Evolutionary conservation across 2,113 vertebrate genomes (phyloP), one percentile per base, ranked within the genome.

Genomic region (Carassius carassius): DNA sequence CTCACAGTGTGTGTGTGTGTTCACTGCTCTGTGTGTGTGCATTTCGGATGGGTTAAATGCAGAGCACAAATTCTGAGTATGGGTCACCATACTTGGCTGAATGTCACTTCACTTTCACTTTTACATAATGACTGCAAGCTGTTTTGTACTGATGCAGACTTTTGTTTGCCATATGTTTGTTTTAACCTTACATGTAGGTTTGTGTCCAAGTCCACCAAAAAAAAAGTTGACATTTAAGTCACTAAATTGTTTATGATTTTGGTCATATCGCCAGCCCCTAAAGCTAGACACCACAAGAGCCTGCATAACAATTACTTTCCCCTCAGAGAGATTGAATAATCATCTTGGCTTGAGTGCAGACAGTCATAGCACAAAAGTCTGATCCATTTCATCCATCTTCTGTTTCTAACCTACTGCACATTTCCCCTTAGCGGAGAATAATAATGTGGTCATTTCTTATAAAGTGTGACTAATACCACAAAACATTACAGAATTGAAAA

Each of bases 331-430:
- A 62, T 13, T 58, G 12, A 58, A 62, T 62, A 35, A 62, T 37
- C 10, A 21, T 58, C 32, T 78, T 62, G 54, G 77, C 54, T 78
- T 58, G 8, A 78, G 56, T 37, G 35, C 77, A 37, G 21, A 62
- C 54, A 10, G 41, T 56, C 56, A 78, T 37, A 21, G 37, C 51
- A 77, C 25, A 9, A 19, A 60, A 62, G 56, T 74, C 19, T n/a
- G 32, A 41, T 58, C 77, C 29, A 41, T 62, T 79, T 63, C n/a
- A 79, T 63, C 51, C 29, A 60, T 79, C 56, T 79, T 79, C 77
- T n/a, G 77, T 62, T 79, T 79, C 51, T 11, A 62, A n/a, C 29
- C 77, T 32, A 6, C 56, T 58, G 17, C 29, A 41, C 5, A 13
- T 23, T 58, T 47, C 56, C 21, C n/a, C 25, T 77, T 25, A 56